phyloP scores from a whole-genome alignment of 2,888 invertebrate genomes.

The Calameuta idolon region DNA sequence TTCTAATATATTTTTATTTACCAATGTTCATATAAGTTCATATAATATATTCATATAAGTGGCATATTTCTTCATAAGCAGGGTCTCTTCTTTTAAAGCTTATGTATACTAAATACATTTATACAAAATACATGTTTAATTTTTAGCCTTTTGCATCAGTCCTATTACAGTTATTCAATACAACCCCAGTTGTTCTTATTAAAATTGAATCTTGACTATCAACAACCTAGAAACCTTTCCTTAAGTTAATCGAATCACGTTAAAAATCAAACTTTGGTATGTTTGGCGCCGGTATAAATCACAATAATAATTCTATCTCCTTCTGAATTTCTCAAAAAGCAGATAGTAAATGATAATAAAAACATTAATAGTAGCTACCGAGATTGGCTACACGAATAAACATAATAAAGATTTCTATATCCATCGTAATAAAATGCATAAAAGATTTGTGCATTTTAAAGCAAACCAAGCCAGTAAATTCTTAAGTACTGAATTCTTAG shows the following conservation, averaged over 20 bases:
- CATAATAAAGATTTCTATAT: not conserved
- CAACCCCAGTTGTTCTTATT: conserved; percentile 21
- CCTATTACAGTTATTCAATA: conserved; percentile 21
- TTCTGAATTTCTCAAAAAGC: not conserved
- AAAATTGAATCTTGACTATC: not conserved
- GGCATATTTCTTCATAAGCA: not conserved
- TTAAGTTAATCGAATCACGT: not conserved
- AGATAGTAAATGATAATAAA: not conserved
- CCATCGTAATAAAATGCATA: not conserved
- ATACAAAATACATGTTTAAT: not conserved
- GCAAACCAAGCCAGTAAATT: not conserved
- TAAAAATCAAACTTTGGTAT: not conserved
- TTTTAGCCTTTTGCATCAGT: not conserved
- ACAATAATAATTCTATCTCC: not conserved
- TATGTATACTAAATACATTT: conserved; percentile 4
- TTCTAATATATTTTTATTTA: not conserved
- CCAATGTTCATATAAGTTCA: not conserved
- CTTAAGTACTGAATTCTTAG: not conserved
- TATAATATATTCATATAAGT: not conserved
- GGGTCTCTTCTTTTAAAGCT: not conserved
- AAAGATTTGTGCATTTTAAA: not conserved
- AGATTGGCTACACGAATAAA: not conserved
- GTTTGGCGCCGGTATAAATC: not conserved
- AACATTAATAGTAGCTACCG: not conserved
- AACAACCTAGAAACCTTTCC: not conserved